Evolutionary conservation across 2,113 vertebrate species (phyloP).

Genomic region (Anarhynchus alexandrinus): DNA sequence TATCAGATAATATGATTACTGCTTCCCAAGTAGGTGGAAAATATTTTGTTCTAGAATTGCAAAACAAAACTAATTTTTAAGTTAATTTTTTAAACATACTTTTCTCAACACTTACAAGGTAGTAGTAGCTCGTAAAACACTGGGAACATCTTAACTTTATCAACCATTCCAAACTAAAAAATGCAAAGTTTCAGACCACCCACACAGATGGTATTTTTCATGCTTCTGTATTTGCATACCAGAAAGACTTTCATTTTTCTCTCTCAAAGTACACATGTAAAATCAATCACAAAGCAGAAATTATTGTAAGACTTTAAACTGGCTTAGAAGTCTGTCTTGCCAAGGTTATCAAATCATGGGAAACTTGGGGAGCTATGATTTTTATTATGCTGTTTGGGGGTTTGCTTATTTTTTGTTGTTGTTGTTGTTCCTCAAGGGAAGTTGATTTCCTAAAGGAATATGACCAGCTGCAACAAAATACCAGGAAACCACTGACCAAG

Average conservation of each 20-base stretch:
- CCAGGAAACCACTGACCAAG: slow-evolving; percentile 65
- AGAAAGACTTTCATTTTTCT: slow-evolving; percentile 46
- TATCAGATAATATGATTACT: background rate
- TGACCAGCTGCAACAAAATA: slow-evolving; percentile 67
- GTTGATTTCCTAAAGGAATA: slow-evolving; percentile 53
- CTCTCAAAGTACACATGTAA: background rate
- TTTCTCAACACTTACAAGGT: background rate
- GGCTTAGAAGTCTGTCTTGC: background rate
- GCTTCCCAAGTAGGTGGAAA: background rate
- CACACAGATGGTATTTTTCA: slow-evolving; percentile 11
- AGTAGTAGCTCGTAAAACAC: background rate
- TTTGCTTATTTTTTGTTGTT: slow-evolving; percentile 33
- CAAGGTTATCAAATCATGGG: slow-evolving; percentile 48
- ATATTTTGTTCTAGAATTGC: background rate
- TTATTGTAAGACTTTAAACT: background rate
- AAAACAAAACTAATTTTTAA: background rate
- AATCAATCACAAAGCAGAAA: slow-evolving; percentile 25
- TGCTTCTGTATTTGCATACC: slow-evolving; percentile 34
- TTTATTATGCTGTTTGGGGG: background rate
- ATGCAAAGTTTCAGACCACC: slow-evolving; percentile 6
- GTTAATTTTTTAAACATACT: background rate
- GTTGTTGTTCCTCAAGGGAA: slow-evolving; percentile 44
- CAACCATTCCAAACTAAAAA: background rate
- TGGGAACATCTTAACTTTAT: background rate
- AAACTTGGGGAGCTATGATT: slow-evolving; percentile 16